A percentile compares a stretch with the other conserved stretches of the same genome.
phyloP scores from a whole-genome alignment of 2,888 invertebrate species.

The Eucriotettix oculatus region DNA sequence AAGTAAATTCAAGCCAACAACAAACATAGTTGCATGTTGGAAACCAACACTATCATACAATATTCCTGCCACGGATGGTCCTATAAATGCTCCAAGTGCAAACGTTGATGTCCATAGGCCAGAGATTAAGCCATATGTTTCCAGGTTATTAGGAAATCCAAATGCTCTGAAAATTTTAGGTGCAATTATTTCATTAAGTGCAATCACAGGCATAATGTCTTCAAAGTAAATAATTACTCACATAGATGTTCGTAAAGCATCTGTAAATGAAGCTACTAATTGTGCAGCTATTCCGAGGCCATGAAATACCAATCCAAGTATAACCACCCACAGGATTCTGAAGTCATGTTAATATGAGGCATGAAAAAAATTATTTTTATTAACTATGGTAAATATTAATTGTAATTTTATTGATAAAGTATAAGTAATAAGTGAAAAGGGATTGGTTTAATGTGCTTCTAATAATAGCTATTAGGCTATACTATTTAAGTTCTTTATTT shows the following conservation, averaged over 20 bases:
- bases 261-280: constrained; percentile 71
- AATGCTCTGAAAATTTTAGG: constrained; percentile 31
- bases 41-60: constrained; percentile 59
- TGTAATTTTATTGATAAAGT: too few species aligned
- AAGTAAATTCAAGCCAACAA: constrained; percentile 44
- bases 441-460: too few species aligned
- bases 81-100: constrained; percentile 73
- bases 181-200: too few species aligned
- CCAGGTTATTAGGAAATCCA: constrained; percentile 68
- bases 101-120: constrained; percentile 84
- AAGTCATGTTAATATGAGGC: constrained; percentile 16
- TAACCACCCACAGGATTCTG: constrained; percentile 48
- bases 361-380: too few species aligned
- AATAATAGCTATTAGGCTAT: too few species aligned
- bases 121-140: constrained; percentile 78
- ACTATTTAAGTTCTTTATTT: too few species aligned
- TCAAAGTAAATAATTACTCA: constrained; percentile 30
- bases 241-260: constrained; percentile 65
- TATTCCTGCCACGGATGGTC: constrained; percentile 59
- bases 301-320: constrained; percentile 55
- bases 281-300: constrained; percentile 73
- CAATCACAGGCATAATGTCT: neutral
- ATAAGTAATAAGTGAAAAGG: too few species aligned
- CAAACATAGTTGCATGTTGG: constrained; percentile 49
- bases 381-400: too few species aligned